Base-by-base conservation (phyloP, 2,888 invertebrate genomes). In the Eupeodes latifasciatus region DNA sequence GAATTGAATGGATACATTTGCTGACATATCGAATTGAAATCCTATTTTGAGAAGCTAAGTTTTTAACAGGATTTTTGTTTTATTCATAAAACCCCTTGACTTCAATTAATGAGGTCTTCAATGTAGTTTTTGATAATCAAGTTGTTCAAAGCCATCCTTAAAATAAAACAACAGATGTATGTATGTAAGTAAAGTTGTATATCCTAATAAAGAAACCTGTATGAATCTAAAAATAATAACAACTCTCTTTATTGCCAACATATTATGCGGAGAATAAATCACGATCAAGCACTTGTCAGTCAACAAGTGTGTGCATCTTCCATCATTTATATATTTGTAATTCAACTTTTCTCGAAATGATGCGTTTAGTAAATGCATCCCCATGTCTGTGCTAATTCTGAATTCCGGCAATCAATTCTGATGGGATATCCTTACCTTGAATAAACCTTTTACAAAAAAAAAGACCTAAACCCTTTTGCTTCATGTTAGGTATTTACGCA, bases 401-500 rank as follows among this genome's bases (percentile, higher is more conserved):
- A 77, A 83, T 49, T 62, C 62, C 66, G 40, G 53, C 67, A 71
- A 79, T 40, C 66, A 72, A 80, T 81, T 81, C 77, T 66, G 55
- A 7, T 14, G 59, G 80, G 64, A 76, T 55, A 83, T 83, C 77
- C 57, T 80, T 84, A 74, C 83, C 79, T 80, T 80, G 75, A 69
- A 69, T 36, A 86, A 86, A 78, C 79, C 62, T 47, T 71, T 76
- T 47, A 47, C 34, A 66, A 36, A 62, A 47, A 62, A 7, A 49
- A 61, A 34, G 55, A 49, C 40, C 16, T 71, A 55, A 59, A 62
- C 57, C 77, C 72, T 74, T 36, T n/a, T 44, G 14, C 5, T 62
- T 64, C 69, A 72, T 72, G 67, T 74, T 27, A 80, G 66, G 62
- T 76, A 81, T 81, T 78, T 78, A 88, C 88, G 88, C 88, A 84